phyloP scores from a whole-genome alignment of 2,113 vertebrate genomes.

The Corythoichthys haematopterus region DNA sequence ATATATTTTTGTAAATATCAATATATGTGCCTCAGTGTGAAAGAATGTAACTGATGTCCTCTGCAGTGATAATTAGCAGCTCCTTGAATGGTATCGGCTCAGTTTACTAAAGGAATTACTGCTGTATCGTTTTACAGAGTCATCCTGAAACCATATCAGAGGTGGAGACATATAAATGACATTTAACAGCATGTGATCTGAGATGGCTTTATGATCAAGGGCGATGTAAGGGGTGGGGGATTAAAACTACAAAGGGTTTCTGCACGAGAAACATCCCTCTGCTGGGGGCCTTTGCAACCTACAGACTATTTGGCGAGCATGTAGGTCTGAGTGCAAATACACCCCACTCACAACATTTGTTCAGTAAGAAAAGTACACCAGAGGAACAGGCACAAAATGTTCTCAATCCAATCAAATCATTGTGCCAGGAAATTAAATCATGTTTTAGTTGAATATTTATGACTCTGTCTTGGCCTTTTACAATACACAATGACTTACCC shows the following conservation, averaged over 20 bases:
- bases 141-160: constrained; percentile 22
- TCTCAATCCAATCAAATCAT: background rate
- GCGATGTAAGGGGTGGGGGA: constrained; percentile 33
- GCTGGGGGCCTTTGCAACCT: constrained; percentile 19
- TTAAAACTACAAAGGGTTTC: constrained; percentile 53
- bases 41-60: constrained; percentile 1
- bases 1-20: background rate
- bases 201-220: constrained; percentile 43
- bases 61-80: constrained; percentile 11
- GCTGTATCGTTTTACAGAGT: constrained; percentile 20
- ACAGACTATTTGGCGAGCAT: constrained; percentile 7
- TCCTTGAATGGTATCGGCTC: constrained; percentile 20
- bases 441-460: constrained; percentile 48
- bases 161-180: constrained; percentile 16
- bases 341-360: background rate
- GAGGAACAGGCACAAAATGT: background rate
- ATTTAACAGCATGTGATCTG: constrained; percentile 23
- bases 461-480: constrained; percentile 46
- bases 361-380: background rate
- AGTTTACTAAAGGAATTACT: constrained; percentile 31
- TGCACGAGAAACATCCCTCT: constrained; percentile 16
- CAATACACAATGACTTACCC: constrained; percentile 16
- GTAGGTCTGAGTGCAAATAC: constrained; percentile 50
- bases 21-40: background rate
- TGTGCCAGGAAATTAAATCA: constrained; percentile 30